Conservation (phyloP, 92 coral and sea anemone species). For the Parazoanthus darwini region DNA sequence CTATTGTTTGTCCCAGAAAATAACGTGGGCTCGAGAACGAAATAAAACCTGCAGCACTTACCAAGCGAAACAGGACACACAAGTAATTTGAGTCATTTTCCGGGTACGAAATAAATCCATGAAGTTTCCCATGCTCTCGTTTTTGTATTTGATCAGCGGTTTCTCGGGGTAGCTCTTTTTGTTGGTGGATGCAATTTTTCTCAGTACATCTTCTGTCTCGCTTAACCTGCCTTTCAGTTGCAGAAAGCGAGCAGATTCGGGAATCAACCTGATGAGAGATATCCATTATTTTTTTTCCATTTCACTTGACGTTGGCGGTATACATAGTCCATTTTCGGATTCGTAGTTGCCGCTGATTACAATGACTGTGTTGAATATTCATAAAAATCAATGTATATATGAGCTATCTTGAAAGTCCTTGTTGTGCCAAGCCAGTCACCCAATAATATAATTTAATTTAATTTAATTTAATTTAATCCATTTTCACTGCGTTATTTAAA, state of each 20-base stretch:
- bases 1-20: no score
- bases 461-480: no score
- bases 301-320: background rate
- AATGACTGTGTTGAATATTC: no score
- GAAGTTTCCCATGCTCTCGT: constrained; percentile 55
- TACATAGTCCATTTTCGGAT: no score
- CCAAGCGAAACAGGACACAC: constrained; percentile 78
- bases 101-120: constrained; percentile 76
- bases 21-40: no score
- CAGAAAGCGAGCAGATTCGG: constrained; percentile 79
- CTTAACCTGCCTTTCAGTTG: constrained; percentile 60
- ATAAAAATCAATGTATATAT: no score
- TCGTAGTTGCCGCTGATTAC: no score
- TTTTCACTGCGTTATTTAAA: no score
- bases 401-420: no score
- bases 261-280: constrained; percentile 45
- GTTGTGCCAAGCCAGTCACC: no score
- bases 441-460: no score
- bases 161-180: constrained; percentile 55
- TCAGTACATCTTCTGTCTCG: constrained; percentile 56
- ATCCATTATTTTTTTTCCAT: background rate
- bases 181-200: constrained; percentile 62
- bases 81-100: constrained; percentile 53
- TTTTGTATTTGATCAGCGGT: constrained; percentile 9
- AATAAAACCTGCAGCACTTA: constrained; percentile 9